Conservation (phyloP, 2,797 vertebrate species). For the Adrianichthys oophorus region DNA sequence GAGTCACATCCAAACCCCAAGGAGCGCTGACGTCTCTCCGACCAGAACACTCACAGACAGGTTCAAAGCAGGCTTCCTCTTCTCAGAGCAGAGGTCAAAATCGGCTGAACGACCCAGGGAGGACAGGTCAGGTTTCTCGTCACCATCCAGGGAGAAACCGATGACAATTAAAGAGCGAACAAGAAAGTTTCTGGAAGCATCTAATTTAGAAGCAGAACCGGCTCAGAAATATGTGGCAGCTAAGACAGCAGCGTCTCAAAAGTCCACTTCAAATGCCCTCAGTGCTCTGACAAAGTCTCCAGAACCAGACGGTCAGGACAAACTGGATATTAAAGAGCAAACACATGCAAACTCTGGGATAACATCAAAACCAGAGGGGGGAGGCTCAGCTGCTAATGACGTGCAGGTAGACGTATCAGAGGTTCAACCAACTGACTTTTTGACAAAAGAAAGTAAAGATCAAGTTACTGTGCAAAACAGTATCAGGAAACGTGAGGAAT, state of each 20-base stretch:
- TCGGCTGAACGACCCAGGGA: slow-evolving; percentile 33
- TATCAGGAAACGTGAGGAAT: slow-evolving; percentile 18
- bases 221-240: slow-evolving; percentile 22
- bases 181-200: slow-evolving; percentile 38
- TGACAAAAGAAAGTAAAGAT: slow-evolving; percentile 22
- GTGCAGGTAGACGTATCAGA: slow-evolving; percentile 18
- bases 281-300: slow-evolving; percentile 16
- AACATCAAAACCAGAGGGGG: slow-evolving; percentile 51
- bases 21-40: slow-evolving; percentile 71
- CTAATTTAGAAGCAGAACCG: slow-evolving; percentile 3
- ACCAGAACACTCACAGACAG: slow-evolving; percentile 75
- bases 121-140: slow-evolving; percentile 29
- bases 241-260: slow-evolving; percentile 39
- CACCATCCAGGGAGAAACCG: slow-evolving; percentile 34
- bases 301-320: slow-evolving; percentile 59
- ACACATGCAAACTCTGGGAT: slow-evolving; percentile 26
- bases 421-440: slow-evolving; percentile 22
- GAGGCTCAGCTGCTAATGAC: slow-evolving; percentile 8
- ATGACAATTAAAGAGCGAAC: slow-evolving; percentile 54
- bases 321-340: slow-evolving; percentile 45
- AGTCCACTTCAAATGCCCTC: slow-evolving; percentile 10
- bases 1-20: slow-evolving; percentile 51
- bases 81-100: slow-evolving; percentile 48
- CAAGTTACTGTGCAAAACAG: slow-evolving; percentile 8
- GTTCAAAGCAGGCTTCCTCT: slow-evolving; percentile 65